Conservation (phyloP, 1,140 invertebrate species). For the Diachasmimorpha longicaudata region DNA sequence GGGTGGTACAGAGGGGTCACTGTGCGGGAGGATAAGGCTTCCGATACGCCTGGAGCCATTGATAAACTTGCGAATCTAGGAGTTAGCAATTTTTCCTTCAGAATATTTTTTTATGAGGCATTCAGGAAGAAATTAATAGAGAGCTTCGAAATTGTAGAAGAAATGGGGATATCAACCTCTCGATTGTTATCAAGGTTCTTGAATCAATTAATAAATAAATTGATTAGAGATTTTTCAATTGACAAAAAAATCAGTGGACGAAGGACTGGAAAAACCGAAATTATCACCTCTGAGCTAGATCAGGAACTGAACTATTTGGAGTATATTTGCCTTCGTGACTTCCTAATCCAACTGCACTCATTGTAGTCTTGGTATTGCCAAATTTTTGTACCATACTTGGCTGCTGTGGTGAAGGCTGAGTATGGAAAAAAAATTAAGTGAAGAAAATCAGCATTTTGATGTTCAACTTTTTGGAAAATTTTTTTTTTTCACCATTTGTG, state of each 20-base stretch:
- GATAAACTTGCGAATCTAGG: conserved; percentile 74
- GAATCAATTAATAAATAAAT: too few species aligned
- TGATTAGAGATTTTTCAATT: too few species aligned
- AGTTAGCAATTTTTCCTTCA: too few species aligned
- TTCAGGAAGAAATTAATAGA: neutral
- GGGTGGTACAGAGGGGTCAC: conserved; percentile 61
- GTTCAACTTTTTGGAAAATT: neutral
- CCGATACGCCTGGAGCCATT: conserved; percentile 59
- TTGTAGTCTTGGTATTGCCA: conserved; percentile 70
- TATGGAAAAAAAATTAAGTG: conserved; percentile 4
- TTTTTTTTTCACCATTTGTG: conserved; percentile 7
- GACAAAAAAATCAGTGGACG: too few species aligned
- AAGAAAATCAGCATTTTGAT: too few species aligned
- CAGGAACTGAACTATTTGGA: conserved; percentile 77
- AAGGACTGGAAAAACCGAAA: neutral
- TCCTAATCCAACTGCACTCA: conserved; percentile 71
- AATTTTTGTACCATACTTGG: conserved; percentile 74
- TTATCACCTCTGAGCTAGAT: conserved; percentile 74
- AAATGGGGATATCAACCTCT: too few species aligned
- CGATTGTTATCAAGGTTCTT: too few species aligned
- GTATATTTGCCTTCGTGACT: conserved; percentile 83
- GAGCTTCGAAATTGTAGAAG: neutral
- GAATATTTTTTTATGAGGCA: too few species aligned
- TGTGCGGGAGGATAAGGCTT: conserved; percentile 58
- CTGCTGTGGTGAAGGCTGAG: conserved; percentile 50